These are phyloP conservation scores for Sialis fuliginosa DNA, from an alignment of 2,888 invertebrate genomes.

Conservation along the genomic window DNA sequence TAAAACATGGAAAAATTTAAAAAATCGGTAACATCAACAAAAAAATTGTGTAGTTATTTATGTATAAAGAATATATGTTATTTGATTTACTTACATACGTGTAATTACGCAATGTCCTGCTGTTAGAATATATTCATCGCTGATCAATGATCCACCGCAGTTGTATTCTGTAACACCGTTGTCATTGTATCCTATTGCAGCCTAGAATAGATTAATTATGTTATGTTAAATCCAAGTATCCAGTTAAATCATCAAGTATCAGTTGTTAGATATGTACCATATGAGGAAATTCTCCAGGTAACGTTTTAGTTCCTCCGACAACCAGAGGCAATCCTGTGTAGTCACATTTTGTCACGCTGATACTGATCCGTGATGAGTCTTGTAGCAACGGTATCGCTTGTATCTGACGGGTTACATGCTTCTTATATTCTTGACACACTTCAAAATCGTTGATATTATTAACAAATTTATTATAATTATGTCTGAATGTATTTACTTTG, in stretches of 20 bases:
- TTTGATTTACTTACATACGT: slow-evolving; percentile 4
- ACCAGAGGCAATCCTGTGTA: slow-evolving; percentile 33
- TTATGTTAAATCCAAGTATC: not conserved
- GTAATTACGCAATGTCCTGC: slow-evolving; percentile 35
- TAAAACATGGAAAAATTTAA: too few species aligned
- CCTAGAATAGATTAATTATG: slow-evolving; percentile 17
- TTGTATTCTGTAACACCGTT: slow-evolving; percentile 19
- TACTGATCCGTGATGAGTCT: slow-evolving; percentile 25
- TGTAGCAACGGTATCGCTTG: slow-evolving; percentile 33
- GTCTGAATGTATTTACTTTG: too few species aligned
- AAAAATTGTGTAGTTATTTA: too few species aligned
- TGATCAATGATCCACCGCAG: slow-evolving; percentile 38
- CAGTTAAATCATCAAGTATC: too few species aligned
- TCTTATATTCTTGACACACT: slow-evolving; percentile 41
- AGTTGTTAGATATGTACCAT: slow-evolving; percentile 27
- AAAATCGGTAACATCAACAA: too few species aligned
- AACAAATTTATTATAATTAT: too few species aligned
- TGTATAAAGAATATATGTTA: not conserved
- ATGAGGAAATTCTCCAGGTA: slow-evolving; percentile 39
- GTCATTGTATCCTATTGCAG: slow-evolving; percentile 22
- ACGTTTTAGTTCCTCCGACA: slow-evolving; percentile 35
- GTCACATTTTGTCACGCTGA: slow-evolving; percentile 32
- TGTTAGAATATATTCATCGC: slow-evolving; percentile 32
- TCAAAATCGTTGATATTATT: slow-evolving; percentile 12
- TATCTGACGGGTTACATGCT: slow-evolving; percentile 27